These are phyloP conservation scores for Drosophila merina DNA, from an alignment of 2,888 invertebrate genomes.

Conservation along the genomic window DNA sequence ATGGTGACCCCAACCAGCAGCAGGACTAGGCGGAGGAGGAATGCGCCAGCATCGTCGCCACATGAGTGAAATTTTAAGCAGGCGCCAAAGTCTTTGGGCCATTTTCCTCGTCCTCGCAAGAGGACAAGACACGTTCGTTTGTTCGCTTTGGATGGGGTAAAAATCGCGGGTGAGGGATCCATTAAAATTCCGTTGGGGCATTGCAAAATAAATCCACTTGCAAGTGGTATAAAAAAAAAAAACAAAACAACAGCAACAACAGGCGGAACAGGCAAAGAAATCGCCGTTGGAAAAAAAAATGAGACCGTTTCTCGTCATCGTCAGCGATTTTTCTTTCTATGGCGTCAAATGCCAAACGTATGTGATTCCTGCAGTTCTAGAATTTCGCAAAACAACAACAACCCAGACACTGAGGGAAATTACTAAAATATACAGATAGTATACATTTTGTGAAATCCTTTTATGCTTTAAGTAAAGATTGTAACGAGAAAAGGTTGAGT, in stretches of 20 bases:
- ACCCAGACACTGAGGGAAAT: conserved; percentile 14
- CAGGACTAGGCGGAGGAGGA: conserved; percentile 11
- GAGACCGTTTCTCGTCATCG: conserved; percentile 60
- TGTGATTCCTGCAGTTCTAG: conserved; percentile 67
- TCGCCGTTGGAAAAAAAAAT: conserved; percentile 18
- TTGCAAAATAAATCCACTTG: conserved; percentile 80
- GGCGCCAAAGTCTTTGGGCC: conserved; percentile 56
- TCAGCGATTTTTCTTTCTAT: conserved; percentile 59
- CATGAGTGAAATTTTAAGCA: conserved; percentile 77
- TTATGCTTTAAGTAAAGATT: too few species aligned
- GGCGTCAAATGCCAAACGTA: conserved; percentile 79
- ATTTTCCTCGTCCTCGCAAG: conserved; percentile 36
- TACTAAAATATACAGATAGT: too few species aligned
- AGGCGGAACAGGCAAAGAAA: conserved; percentile 25
- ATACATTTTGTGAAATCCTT: too few species aligned
- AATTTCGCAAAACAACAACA: conserved; percentile 29
- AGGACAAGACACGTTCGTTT: conserved; percentile 60
- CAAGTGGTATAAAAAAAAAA: conserved; percentile 61
- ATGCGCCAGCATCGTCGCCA: conserved; percentile 50
- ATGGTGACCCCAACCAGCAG: conserved; percentile 44
- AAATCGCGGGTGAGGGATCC: conserved; percentile 41
- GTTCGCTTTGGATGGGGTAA: background rate
- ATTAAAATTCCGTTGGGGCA: conserved; percentile 77
- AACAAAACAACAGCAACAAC: conserved; percentile 40
- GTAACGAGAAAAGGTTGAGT: too few species aligned